A percentile compares a stretch with the other conserved stretches of the same genome.
Conservation (phyloP, 2,113 vertebrate species). For the Daphoenositta chrysoptera region DNA sequence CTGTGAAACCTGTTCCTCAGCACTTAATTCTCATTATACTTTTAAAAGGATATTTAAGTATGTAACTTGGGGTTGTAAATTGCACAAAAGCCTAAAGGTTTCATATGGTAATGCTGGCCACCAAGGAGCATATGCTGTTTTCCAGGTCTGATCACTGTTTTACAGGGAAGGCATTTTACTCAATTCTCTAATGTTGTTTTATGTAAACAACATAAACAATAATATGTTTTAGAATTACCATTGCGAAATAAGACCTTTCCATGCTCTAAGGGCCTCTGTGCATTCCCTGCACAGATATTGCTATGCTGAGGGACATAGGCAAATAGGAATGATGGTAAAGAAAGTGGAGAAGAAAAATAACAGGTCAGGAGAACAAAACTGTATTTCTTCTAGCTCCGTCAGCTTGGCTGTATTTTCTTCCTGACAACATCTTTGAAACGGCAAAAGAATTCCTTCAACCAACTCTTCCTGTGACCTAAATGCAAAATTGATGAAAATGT, state of each 20-base stretch:
- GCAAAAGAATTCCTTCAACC: slow-evolving; percentile 24
- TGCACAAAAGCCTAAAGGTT: slow-evolving; percentile 1
- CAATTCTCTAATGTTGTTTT: neutral
- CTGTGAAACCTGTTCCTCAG: neutral
- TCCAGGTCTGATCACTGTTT: neutral
- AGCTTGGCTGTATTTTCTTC: neutral
- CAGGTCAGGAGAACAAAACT: neutral
- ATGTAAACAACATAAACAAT: neutral
- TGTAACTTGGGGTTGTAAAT: neutral
- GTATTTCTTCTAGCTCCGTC: neutral
- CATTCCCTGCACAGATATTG: neutral
- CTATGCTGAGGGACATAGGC: neutral
- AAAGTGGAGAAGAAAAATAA: neutral
- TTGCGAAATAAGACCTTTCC: neutral
- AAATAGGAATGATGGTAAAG: neutral
- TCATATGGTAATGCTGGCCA: neutral
- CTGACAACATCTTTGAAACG: neutral
- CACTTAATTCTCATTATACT: neutral
- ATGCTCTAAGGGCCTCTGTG: neutral
- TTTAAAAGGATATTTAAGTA: neutral
- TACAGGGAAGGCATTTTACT: neutral
- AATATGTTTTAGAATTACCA: neutral
- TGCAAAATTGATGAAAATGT: slow-evolving; percentile 7
- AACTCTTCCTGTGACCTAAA: neutral
- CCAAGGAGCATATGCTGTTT: neutral